phyloP scores from a whole-genome alignment of 2,113 vertebrate species.

The Epinephelus cyanopodus region DNA sequence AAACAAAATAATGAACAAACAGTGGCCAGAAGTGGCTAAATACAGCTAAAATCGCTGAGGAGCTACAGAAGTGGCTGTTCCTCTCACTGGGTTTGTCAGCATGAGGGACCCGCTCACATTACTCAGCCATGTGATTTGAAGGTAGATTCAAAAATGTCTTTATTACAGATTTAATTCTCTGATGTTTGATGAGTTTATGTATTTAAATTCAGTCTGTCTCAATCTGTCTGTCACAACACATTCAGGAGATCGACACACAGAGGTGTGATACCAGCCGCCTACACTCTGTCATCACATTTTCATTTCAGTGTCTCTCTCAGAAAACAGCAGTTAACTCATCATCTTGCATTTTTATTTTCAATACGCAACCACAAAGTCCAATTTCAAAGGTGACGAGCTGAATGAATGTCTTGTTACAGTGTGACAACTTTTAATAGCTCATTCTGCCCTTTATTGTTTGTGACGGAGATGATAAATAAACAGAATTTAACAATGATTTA shows the following conservation, averaged over 20 bases:
- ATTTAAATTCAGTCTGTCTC: background rate
- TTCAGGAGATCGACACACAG: background rate
- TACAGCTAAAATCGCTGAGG: background rate
- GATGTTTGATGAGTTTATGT: background rate
- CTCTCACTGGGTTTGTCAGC: background rate
- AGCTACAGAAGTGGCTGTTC: background rate
- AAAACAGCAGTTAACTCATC: conserved; percentile 11
- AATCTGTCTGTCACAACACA: background rate
- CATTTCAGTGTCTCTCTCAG: background rate
- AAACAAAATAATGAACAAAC: background rate
- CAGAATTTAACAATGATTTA: background rate
- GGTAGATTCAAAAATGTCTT: background rate
- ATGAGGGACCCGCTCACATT: background rate
- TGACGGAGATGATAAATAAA: conserved; percentile 43
- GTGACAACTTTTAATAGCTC: conserved; percentile 37
- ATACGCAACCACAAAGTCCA: conserved; percentile 4
- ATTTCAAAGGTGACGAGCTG: conserved; percentile 7
- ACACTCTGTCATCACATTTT: conserved; percentile 18
- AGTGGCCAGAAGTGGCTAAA: background rate
- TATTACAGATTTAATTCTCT: background rate
- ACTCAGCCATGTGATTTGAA: background rate
- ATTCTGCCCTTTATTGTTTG: conserved; percentile 6
- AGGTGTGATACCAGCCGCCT: conserved; percentile 38
- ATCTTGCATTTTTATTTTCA: background rate
- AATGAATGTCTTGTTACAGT: conserved; percentile 42